These are phyloP conservation scores for Drosophila demipolita DNA, from an alignment of 2,888 invertebrate genomes.

Conservation along the genomic window DNA sequence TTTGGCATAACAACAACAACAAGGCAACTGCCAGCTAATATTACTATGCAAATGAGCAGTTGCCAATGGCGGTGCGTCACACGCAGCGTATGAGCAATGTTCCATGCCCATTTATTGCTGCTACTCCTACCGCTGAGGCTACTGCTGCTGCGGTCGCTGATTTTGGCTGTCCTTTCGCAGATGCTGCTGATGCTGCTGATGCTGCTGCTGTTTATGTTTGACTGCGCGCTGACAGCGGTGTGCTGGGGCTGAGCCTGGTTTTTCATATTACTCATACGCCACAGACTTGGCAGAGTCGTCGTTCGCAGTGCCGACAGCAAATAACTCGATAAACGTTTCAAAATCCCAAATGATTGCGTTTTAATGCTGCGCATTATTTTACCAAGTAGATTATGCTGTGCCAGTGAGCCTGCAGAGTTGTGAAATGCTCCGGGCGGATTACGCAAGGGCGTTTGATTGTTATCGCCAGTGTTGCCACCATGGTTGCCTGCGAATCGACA, in stretches of 20 bases:
- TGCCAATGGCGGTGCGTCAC: conserved; percentile 60
- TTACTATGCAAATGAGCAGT: conserved; percentile 80
- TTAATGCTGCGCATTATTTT: conserved; percentile 84
- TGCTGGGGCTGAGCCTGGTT: conserved; percentile 46
- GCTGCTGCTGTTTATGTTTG: conserved; percentile 37
- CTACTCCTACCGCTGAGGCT: conserved; percentile 32
- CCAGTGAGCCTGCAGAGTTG: conserved; percentile 84
- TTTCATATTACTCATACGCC: conserved; percentile 81
- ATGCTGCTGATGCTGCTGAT: conserved; percentile 49
- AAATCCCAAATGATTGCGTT: conserved; percentile 85
- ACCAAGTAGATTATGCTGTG: conserved; percentile 83
- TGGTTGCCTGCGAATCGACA: conserved; percentile 67
- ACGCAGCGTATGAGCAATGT: conserved; percentile 74
- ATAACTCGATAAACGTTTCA: conserved; percentile 84
- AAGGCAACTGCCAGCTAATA: conserved; percentile 62
- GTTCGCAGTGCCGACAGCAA: conserved; percentile 65
- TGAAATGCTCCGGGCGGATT: conserved; percentile 85
- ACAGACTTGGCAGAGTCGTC: conserved; percentile 45
- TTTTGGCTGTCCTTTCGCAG: conserved; percentile 39
- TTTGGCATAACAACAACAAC: conserved; percentile 34
- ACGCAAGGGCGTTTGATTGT: conserved; percentile 85
- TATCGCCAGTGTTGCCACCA: conserved; percentile 80
- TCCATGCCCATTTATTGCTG: conserved; percentile 55
- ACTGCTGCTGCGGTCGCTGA: conserved; percentile 31
- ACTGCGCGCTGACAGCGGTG: conserved; percentile 64